Evolutionary conservation across 2,888 invertebrate genomes (phyloP).

Genomic region (Heliconius sara): DNA sequence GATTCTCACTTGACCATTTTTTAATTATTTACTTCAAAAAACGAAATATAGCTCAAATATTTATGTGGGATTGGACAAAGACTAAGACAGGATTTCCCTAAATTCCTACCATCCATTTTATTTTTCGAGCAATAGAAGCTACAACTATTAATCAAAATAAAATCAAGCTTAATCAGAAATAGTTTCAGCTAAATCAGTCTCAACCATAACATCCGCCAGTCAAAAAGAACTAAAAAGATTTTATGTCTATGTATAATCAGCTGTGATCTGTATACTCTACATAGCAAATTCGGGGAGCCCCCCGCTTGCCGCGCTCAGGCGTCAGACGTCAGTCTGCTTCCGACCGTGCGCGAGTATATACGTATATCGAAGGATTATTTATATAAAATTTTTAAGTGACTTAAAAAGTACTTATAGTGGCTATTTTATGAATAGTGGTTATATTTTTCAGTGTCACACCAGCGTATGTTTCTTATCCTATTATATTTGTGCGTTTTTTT

Average conservation of each 20-base stretch:
- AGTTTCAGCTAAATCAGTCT: slow-evolving; percentile 32
- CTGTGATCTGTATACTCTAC: slow-evolving; percentile 40
- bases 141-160: not conserved
- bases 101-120: not conserved
- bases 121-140: not conserved
- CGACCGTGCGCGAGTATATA: slow-evolving; percentile 43
- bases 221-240: slow-evolving; percentile 42
- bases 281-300: slow-evolving; percentile 29
- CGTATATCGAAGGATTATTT: not conserved
- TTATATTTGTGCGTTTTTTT: slow-evolving; percentile 40
- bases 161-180: not conserved
- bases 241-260: slow-evolving; percentile 47
- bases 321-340: slow-evolving; percentile 44
- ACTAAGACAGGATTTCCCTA: not conserved
- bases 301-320: slow-evolving; percentile 34
- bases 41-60: too few relatives aligned
- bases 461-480: slow-evolving; percentile 36
- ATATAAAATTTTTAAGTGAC: slow-evolving; percentile 28
- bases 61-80: too few relatives aligned
- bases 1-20: too few relatives aligned
- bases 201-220: slow-evolving; percentile 33
- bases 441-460: slow-evolving; percentile 25
- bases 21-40: too few relatives aligned
- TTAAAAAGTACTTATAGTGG: slow-evolving; percentile 32
- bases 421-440: slow-evolving; percentile 28